Base-by-base conservation (phyloP, 1,140 invertebrate genomes). In the Saccostrea cuccullata region DNA sequence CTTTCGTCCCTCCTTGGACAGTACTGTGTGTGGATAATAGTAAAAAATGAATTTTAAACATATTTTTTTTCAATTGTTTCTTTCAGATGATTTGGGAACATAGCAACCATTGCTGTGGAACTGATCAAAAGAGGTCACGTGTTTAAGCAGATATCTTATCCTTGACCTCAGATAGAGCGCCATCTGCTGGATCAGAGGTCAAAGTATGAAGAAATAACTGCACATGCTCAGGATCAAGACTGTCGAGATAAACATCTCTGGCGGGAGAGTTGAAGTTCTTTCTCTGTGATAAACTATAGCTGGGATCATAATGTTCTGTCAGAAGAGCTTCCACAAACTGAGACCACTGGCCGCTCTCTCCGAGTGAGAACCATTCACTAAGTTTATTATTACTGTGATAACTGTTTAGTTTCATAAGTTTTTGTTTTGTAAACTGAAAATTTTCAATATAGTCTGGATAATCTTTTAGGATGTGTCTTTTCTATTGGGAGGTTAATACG, bases 1-100 rank as follows among this genome's bases (percentile, higher is more conserved):
- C 30, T 36, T 36, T 1, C n/a, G n/a, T n/a, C 2, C 30, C 30
- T 36, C 30, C 30, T 2, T 1, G 30, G 30, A 1, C 30, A 36
- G 2, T 36, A 47, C 6, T 47, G 47, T 47, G 47, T 47, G 9
- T 47, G 47, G 47, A 2, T 36, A 2, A 36, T 36, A 9, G 9
- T 36, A 36, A 36, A 36, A 36, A 36, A 36, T 36, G 30, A 36
- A 36, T 36, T 36, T 36, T 36, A 36, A 17, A 17, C 20, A 60
- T 11, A 12, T 3, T 64, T 36, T 0, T 84, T 55, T n/a, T 15
- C 12, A 36, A 1, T 55, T 40, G n/a, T 67, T 36, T 26, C 55
- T 93, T 93, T 36, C 90, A 95, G 95, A 95, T 94, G 95, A 95
- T 89, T 95, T 86, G 93, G 90, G 86, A 95, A 95, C 89, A 95